A percentile compares a stretch with the other conserved stretches of the same genome.
Conservation (phyloP, 2,888 invertebrate species). For the Nineta flava region DNA sequence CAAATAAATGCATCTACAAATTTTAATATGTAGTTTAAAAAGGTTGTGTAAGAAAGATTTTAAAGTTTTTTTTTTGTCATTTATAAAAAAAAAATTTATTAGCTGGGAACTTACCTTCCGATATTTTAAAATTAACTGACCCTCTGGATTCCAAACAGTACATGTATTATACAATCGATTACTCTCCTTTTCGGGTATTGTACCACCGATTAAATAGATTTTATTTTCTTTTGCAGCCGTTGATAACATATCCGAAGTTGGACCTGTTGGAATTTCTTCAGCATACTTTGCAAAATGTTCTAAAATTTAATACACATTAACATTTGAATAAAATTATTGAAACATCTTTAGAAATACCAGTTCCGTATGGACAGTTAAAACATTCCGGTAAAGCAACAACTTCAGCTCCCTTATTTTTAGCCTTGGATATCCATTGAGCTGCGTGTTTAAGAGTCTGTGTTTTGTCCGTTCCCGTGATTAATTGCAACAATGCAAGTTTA, state of each 20-base stretch:
- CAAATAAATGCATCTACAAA: conserved; percentile 86
- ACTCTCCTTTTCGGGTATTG: conserved; percentile 65
- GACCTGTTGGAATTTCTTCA: conserved; percentile 65
- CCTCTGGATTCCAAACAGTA: conserved; percentile 67
- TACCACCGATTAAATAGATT: conserved; percentile 76
- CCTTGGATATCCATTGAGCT: conserved; percentile 32
- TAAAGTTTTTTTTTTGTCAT: too few relatives aligned
- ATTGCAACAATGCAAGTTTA: conserved; percentile 39
- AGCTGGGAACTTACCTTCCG: conserved; percentile 47
- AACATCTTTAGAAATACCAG: conserved; percentile 30
- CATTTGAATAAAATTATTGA: background rate
- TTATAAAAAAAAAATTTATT: background rate
- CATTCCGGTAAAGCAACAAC: conserved; percentile 64
- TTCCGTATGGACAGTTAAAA: conserved; percentile 90
- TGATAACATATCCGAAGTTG: conserved; percentile 55
- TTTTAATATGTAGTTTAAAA: conserved; percentile 16
- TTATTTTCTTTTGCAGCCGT: conserved; percentile 57
- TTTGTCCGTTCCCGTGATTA: conserved; percentile 38
- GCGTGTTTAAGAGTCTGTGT: conserved; percentile 35
- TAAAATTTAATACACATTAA: conserved; percentile 4
- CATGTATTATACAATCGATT: conserved; percentile 71
- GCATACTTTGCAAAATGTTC: conserved; percentile 73
- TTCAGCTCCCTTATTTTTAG: conserved; percentile 34
- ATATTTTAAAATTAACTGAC: conserved; percentile 62
- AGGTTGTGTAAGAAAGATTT: background rate